Conservation (phyloP, 2,797 vertebrate genomes). For the Tokudaia muenninki region DNA sequence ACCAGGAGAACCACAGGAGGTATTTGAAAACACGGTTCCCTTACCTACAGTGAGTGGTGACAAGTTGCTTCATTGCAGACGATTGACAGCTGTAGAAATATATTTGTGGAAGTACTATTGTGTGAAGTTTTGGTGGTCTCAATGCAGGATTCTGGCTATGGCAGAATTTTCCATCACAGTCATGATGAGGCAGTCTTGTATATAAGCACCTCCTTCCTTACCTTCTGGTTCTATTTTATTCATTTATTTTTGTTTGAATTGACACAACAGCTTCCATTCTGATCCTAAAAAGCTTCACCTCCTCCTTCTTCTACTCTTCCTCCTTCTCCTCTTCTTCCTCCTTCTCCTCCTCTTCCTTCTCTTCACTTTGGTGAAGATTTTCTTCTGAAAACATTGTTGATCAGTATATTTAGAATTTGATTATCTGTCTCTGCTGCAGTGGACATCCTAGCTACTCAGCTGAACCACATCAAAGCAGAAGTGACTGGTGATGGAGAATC, state of each 20-base stretch:
- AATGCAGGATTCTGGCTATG: not conserved
- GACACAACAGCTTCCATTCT: not conserved
- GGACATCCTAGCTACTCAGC: not conserved
- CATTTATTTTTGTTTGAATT: not conserved
- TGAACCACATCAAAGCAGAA: too few relatives aligned
- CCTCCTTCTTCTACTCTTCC: not conserved
- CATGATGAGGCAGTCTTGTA: not conserved
- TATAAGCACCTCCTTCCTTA: not conserved
- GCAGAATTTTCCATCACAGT: not conserved
- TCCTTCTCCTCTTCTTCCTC: too few relatives aligned
- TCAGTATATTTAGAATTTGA: not conserved
- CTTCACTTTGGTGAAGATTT: not conserved
- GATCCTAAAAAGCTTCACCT: not conserved
- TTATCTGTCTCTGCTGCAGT: too few relatives aligned
- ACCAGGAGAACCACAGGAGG: not conserved
- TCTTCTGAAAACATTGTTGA: not conserved
- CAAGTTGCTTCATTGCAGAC: not conserved
- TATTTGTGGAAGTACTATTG: not conserved
- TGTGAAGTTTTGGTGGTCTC: not conserved
- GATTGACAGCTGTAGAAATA: too few relatives aligned
- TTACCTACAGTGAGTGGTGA: too few relatives aligned
- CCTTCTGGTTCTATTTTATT: not conserved
- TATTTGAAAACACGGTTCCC: not conserved
- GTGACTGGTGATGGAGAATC: not conserved
- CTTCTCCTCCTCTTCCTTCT: not conserved